Evolutionary conservation across 2,888 invertebrate species (phyloP).

Genomic region (Azorinus chamasolen): DNA sequence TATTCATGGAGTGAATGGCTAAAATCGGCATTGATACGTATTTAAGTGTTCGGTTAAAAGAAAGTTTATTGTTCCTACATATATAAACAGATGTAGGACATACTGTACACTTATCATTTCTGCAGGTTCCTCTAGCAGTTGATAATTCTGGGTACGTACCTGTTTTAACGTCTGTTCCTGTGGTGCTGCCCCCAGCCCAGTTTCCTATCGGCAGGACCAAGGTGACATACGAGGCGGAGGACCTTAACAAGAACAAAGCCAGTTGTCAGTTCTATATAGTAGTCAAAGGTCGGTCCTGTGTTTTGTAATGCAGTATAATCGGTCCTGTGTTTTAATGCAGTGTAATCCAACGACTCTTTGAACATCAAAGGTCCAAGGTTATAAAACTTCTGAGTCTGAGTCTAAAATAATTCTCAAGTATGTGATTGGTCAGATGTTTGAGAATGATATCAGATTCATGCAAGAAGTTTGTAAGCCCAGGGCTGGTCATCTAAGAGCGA

Average conservation of each 20-base stretch:
- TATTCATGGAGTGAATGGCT: too few species aligned
- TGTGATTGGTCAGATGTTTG: too few species aligned
- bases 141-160: constrained; percentile 89
- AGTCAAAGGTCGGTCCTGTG: constrained; percentile 86
- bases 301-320: background rate
- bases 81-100: too few species aligned
- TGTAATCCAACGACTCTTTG: background rate
- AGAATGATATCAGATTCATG: too few species aligned
- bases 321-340: background rate
- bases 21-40: too few species aligned
- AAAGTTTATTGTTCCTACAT: too few species aligned
- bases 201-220: constrained; percentile 89
- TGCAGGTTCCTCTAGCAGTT: constrained; percentile 85
- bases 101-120: too few species aligned
- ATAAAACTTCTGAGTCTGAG: too few species aligned
- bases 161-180: constrained; percentile 89
- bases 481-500: too few species aligned
- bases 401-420: too few species aligned
- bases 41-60: too few species aligned
- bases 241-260: constrained; percentile 89
- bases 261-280: constrained; percentile 89
- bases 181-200: constrained; percentile 88
- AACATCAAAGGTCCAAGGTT: background rate
- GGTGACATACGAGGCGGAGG: constrained; percentile 90
- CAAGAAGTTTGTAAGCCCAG: too few species aligned